Base-by-base conservation (phyloP, 1,140 invertebrate species). In the Pogonus chalceus region DNA sequence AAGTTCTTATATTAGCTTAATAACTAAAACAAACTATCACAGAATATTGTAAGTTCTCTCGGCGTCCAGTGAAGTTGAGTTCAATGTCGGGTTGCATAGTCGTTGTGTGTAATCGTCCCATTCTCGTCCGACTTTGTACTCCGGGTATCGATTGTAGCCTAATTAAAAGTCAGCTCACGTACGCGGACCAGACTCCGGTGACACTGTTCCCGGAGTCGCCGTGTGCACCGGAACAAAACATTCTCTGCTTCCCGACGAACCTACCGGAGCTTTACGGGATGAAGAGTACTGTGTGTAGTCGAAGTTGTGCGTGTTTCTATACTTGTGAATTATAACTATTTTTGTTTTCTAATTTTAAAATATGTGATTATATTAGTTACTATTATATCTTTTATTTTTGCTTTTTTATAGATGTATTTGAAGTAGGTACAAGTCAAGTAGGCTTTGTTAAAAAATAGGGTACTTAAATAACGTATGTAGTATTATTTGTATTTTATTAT, bases 141-240 rank as follows among this genome's bases (percentile, higher is more conserved):
- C 56, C 56, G 37, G 56, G 56, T 66, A 66, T 66, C 65, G 65
- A 66, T 66, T 66, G 54, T 43, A 56, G 58, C 55, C 65, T 65
- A 67, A 67, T 67, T 67, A 67, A 59, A 58, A 67, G 56, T 61
- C 65, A 57, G 56, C 56, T 62, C 65, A 67, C 65, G 65, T 67
- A 43, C 54, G 54, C 60, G 59, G 58, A 54, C 62, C 58, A 61
- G 58, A 66, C 63, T 66, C 63, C 61, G 62, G 63, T 65, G 65
- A 65, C 65, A 65, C 65, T 67, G 61, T 65, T 65, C 59, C 62
- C 53, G 60, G 60, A 64, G 58, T 62, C 57, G 23, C 26, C 4
- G 7, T 14, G 26, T 31, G 26, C 26, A 31, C 26, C 26, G 26
- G 14, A 4, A 31, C 26, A 31, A 31, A 31, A 31, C 26, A 31